These are phyloP conservation scores for Episyrphus balteatus DNA, from an alignment of 1,140 invertebrate species.

Conservation along the genomic window DNA sequence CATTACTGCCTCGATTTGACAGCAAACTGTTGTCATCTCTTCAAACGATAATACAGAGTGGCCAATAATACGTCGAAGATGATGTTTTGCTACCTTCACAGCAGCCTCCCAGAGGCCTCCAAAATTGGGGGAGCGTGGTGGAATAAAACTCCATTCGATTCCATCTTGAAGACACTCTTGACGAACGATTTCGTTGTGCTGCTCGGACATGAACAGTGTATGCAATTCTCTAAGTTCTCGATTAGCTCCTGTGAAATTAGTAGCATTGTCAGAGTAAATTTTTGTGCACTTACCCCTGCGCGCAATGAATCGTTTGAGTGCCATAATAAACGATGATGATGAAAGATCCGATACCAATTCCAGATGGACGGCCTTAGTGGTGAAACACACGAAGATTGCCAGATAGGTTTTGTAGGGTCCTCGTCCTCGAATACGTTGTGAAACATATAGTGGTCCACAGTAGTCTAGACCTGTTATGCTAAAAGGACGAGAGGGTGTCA, in stretches of 20 bases:
- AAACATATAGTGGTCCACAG: slow-evolving; percentile 21
- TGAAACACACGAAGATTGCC: slow-evolving; percentile 12
- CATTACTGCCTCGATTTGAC: too few relatives aligned
- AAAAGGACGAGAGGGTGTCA: slow-evolving; percentile 17
- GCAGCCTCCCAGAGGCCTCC: too few relatives aligned
- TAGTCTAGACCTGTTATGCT: slow-evolving; percentile 22
- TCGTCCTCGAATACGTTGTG: not conserved
- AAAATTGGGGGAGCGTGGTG: slow-evolving; percentile 18
- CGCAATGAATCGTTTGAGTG: slow-evolving; percentile 11
- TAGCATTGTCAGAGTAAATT: slow-evolving; percentile 27
- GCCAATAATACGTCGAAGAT: too few relatives aligned
- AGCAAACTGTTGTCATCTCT: too few relatives aligned
- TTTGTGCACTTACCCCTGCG: slow-evolving; percentile 9
- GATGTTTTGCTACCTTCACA: too few relatives aligned
- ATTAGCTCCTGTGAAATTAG: slow-evolving; percentile 24
- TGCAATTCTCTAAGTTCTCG: slow-evolving; percentile 7
- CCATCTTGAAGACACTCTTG: slow-evolving; percentile 3
- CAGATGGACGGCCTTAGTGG: slow-evolving; percentile 21
- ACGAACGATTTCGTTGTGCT: not conserved
- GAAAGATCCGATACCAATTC: slow-evolving; percentile 16
- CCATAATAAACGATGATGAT: slow-evolving; percentile 9
- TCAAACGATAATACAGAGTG: too few relatives aligned
- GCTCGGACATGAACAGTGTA: not conserved
- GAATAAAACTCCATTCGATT: slow-evolving; percentile 20
- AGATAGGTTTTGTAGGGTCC: slow-evolving; percentile 7